These are phyloP conservation scores for Tiaroga cobitis DNA, from an alignment of 2,797 vertebrate species.

Conservation along the genomic window DNA sequence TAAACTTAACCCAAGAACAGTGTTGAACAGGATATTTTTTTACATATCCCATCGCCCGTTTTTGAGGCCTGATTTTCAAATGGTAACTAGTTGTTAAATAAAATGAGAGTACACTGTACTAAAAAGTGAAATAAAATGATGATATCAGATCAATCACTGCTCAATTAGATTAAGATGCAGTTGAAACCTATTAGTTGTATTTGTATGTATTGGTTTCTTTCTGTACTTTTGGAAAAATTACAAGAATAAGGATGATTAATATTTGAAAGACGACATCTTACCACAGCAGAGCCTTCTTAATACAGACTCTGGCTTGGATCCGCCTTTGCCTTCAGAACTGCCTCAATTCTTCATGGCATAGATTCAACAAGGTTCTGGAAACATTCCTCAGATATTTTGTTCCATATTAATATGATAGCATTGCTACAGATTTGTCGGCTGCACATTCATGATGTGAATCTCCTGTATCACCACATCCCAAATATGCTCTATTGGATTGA, in stretches of 20 bases:
- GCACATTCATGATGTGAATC: slow-evolving; percentile 65
- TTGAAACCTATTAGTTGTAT: background rate
- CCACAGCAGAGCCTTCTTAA: background rate
- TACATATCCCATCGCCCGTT: background rate
- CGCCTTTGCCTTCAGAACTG: background rate
- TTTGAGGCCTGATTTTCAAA: background rate
- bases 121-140: background rate
- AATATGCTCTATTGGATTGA: slow-evolving; percentile 53
- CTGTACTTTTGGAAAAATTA: background rate
- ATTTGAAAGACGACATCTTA: background rate
- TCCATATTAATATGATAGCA: background rate
- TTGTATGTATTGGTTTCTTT: background rate
- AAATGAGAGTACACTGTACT: background rate
- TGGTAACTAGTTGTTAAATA: background rate
- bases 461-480: slow-evolving; percentile 61
- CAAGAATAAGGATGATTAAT: background rate
- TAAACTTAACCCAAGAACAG: background rate
- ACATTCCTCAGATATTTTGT: background rate
- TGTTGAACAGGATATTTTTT: no score
- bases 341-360: background rate
- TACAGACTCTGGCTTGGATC: background rate
- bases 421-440: slow-evolving; percentile 69
- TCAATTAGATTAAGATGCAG: background rate
- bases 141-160: background rate
- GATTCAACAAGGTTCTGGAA: background rate